These are phyloP conservation scores for Chrysomela aeneicollis DNA, from an alignment of 2,888 invertebrate genomes.

Conservation along the genomic window DNA sequence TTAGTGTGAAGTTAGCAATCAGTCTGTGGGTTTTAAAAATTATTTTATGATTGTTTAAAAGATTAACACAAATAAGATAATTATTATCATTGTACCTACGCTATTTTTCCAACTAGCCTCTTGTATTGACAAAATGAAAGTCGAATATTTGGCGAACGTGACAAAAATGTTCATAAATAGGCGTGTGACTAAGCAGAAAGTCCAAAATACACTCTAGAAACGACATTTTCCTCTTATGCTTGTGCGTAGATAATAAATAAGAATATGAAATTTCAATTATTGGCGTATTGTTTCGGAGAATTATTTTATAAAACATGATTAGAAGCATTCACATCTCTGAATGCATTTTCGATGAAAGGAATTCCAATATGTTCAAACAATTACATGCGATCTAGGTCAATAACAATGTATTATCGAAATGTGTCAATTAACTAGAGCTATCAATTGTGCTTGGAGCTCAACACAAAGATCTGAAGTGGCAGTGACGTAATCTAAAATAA, in stretches of 20 bases:
- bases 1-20: neutral
- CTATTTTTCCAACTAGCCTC: neutral
- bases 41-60: neutral
- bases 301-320: no score
- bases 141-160: constrained; percentile 4
- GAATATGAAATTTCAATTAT: no score
- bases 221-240: neutral
- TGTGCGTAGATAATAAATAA: neutral
- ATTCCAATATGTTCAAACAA: neutral
- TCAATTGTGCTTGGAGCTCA: neutral
- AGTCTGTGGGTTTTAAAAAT: neutral
- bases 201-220: neutral
- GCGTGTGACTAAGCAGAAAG: neutral
- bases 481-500: neutral
- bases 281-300: no score
- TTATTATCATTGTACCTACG: neutral
- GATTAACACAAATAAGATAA: neutral
- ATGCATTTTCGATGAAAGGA: neutral
- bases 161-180: neutral
- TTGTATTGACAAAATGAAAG: neutral
- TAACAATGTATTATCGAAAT: neutral
- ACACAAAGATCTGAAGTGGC: neutral
- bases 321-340: no score
- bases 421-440: neutral
- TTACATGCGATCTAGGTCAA: neutral